phyloP scores from a whole-genome alignment of 2,888 invertebrate genomes.

The Xestia c-nigrum region DNA sequence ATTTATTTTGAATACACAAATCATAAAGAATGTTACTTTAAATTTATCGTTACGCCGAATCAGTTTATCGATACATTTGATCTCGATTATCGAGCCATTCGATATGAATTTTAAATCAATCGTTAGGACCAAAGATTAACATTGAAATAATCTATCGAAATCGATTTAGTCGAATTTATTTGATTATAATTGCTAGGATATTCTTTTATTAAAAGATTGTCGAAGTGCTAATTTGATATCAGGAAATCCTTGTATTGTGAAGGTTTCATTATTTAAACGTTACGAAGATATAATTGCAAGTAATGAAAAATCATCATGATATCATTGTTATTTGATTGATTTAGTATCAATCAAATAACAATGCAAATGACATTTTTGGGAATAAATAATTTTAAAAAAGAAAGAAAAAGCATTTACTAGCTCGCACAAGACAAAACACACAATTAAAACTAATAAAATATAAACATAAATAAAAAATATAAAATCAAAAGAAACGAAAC shows the following conservation, averaged over 20 bases:
- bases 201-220: slow-evolving; percentile 21
- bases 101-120: slow-evolving; percentile 53
- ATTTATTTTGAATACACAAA: slow-evolving; percentile 72
- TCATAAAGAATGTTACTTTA: slow-evolving; percentile 58
- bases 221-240: slow-evolving; percentile 42
- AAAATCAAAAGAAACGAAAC: no score
- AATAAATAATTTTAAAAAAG: neutral
- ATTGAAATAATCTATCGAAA: slow-evolving; percentile 49
- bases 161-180: slow-evolving; percentile 40
- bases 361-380: neutral
- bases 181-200: slow-evolving; percentile 55
- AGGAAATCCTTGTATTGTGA: slow-evolving; percentile 52
- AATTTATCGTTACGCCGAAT: slow-evolving; percentile 49
- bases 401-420: no score
- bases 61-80: slow-evolving; percentile 44
- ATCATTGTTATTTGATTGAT: slow-evolving; percentile 12
- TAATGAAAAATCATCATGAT: neutral
- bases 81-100: slow-evolving; percentile 44
- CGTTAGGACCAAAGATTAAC: slow-evolving; percentile 46
- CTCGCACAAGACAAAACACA: no score
- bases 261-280: slow-evolving; percentile 35
- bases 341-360: no score
- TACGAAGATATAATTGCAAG: slow-evolving; percentile 9
- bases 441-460: no score
- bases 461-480: no score